Percentiles rank a stretch among this genome's conserved stretches.
These are phyloP conservation scores for Patiria miniata DNA, from an alignment of 35 echinoderm and acorn worm species.

Conservation along the genomic window DNA sequence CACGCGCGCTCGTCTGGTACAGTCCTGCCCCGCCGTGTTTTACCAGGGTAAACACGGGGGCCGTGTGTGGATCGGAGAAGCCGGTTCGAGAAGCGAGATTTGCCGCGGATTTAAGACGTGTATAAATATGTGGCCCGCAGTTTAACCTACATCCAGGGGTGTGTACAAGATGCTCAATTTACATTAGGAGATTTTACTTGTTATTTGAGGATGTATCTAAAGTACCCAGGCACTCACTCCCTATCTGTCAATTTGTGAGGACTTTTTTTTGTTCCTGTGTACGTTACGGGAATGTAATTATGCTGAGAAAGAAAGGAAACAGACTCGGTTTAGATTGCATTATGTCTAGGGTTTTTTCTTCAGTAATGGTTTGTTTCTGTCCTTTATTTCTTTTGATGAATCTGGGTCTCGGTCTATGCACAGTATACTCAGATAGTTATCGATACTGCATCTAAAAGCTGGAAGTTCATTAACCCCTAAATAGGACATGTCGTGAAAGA, in stretches of 20 bases:
- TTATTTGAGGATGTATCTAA: not conserved
- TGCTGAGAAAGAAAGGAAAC: not conserved
- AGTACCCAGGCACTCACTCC: not conserved
- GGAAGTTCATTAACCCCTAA: too few relatives aligned
- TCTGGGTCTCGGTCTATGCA: too few relatives aligned
- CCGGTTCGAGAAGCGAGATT: not conserved
- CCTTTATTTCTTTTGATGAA: too few relatives aligned
- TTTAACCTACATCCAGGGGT: conserved; percentile 13
- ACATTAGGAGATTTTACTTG: not conserved
- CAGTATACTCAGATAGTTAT: too few relatives aligned
- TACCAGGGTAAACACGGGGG: not conserved
- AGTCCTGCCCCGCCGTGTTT: not conserved
- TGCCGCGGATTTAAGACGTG: conserved; percentile 21
- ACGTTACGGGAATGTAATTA: not conserved
- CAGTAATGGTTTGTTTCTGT: too few relatives aligned
- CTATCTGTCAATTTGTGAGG: not conserved
- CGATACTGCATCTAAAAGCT: too few relatives aligned
- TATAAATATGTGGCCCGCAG: conserved; percentile 20
- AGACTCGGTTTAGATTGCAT: not conserved
- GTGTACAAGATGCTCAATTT: conserved; percentile 4
- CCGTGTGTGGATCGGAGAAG: not conserved
- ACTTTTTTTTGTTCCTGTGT: not conserved
- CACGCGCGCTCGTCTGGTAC: conserved; percentile 10
- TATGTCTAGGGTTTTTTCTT: not conserved
- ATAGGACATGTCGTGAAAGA: too few relatives aligned